Evolutionary conservation across 2,797 vertebrate species (phyloP).

Genomic region (Odontamblyopus lacepedii): DNA sequence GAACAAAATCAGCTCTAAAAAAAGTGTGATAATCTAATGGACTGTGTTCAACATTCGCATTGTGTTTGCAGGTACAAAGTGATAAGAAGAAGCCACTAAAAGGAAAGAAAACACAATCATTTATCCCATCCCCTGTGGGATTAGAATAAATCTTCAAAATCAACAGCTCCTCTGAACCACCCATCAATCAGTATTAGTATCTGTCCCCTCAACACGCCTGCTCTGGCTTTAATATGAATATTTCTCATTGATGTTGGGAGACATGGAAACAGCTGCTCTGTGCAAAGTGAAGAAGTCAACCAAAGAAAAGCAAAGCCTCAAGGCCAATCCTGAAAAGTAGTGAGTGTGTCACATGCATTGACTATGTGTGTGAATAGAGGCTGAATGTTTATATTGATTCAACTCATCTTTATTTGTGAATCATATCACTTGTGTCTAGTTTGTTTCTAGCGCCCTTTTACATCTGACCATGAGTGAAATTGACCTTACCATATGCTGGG

Average conservation of each 20-base stretch:
- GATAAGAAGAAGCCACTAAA: slow-evolving; percentile 31
- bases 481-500: slow-evolving; percentile 94
- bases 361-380: neutral
- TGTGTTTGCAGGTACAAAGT: slow-evolving; percentile 33
- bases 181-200: slow-evolving; percentile 48
- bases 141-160: slow-evolving; percentile 50
- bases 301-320: slow-evolving; percentile 15
- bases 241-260: slow-evolving; percentile 12
- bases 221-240: slow-evolving; percentile 48
- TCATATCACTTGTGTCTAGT: neutral
- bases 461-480: slow-evolving; percentile 8
- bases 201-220: slow-evolving; percentile 38
- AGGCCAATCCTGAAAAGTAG: slow-evolving; percentile 13
- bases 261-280: slow-evolving; percentile 32
- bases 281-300: slow-evolving; percentile 28
- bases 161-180: slow-evolving; percentile 32
- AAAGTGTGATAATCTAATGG: slow-evolving; percentile 10
- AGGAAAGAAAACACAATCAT: slow-evolving; percentile 50
- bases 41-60: slow-evolving; percentile 38
- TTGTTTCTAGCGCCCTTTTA: neutral
- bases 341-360: neutral
- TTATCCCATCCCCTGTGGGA: slow-evolving; percentile 40
- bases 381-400: neutral
- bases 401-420: neutral
- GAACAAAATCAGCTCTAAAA: neutral